Evolutionary conservation across 2,113 vertebrate species (phyloP).

Genomic region (Brachypteracias leptosomus): DNA sequence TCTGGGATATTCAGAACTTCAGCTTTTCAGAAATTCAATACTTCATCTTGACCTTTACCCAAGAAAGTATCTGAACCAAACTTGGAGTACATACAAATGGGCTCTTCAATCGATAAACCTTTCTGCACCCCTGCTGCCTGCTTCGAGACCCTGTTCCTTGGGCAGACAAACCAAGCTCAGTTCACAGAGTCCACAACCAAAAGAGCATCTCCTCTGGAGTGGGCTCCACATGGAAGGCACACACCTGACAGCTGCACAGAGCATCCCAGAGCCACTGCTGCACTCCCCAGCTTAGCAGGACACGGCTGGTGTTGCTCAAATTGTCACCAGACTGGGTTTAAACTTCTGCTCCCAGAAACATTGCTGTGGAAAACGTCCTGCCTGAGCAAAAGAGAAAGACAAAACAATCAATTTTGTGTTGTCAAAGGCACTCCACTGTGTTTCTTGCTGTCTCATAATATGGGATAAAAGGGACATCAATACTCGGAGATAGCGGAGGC

Average conservation of each 20-base stretch:
- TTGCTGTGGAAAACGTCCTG: neutral
- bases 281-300: neutral
- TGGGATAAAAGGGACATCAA: neutral
- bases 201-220: neutral
- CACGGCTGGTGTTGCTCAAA: neutral
- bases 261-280: neutral
- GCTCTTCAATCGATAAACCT: neutral
- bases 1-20: neutral
- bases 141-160: neutral
- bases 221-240: neutral
- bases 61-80: neutral
- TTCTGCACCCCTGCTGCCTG: neutral
- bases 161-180: neutral
- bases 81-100: neutral
- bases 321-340: neutral
- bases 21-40: slow-evolving; percentile 2
- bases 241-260: neutral
- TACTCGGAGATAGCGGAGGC: neutral
- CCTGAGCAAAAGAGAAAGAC: neutral
- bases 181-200: neutral
- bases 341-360: neutral
- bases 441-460: neutral
- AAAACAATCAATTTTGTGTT: neutral
- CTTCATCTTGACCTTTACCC: slow-evolving; percentile 31
- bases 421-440: neutral